These are phyloP conservation scores for Leptura quadrifasciata DNA, from an alignment of 2,888 invertebrate species.

Conservation along the genomic window DNA sequence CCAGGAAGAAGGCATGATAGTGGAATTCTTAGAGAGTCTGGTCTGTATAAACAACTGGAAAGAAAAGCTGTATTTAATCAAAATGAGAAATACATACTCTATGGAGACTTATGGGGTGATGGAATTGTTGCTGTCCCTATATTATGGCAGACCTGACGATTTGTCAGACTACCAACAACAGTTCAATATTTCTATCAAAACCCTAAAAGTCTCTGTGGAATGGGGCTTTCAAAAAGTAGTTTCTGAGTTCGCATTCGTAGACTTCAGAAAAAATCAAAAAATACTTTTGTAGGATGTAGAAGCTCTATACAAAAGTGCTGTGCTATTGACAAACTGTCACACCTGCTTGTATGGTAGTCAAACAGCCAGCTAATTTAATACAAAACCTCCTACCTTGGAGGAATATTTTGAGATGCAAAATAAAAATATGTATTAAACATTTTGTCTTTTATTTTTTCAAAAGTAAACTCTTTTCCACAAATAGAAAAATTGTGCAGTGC, in stretches of 20 bases:
- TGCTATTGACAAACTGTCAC: conserved; percentile 37
- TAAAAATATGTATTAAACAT: neutral
- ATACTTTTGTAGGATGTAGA: conserved; percentile 24
- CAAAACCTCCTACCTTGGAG: neutral
- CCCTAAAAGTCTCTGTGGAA: conserved; percentile 29
- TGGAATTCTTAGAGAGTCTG: neutral
- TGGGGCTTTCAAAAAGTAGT: conserved; percentile 37
- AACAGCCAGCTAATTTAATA: conserved; percentile 5
- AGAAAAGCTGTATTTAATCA: neutral
- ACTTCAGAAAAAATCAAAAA: conserved; percentile 39
- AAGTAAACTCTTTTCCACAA: neutral
- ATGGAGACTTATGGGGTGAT: neutral
- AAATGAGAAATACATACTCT: neutral
- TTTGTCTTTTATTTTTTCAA: neutral
- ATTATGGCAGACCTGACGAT: neutral
- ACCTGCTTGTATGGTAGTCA: conserved; percentile 34
- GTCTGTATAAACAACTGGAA: neutral
- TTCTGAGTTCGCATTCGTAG: conserved; percentile 30
- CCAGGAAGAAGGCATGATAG: neutral
- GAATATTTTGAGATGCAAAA: neutral
- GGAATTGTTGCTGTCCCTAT: neutral
- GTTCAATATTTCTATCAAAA: conserved; percentile 29
- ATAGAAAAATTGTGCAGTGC: too few relatives aligned
- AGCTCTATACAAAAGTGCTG: conserved; percentile 18
- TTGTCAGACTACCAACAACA: conserved; percentile 11